Evolutionary conservation across 2,888 invertebrate species (phyloP), one percentile per base, ranked within the genome.

Genomic region (Lydus trimaculatus): DNA sequence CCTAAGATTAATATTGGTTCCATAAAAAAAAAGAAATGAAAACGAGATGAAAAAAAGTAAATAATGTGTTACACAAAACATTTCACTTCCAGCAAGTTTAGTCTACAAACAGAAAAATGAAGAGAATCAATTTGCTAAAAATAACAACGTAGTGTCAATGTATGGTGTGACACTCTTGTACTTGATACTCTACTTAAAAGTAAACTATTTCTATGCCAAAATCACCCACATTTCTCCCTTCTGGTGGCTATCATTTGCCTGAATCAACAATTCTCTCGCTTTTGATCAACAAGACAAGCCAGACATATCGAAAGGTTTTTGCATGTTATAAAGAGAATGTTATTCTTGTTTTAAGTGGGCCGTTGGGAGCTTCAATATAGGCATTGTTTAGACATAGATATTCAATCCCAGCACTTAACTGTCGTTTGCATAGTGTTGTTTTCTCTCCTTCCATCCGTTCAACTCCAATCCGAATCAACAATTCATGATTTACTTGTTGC

Each of bases 401-500:
- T 80, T 78, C 78, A 78, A 77, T 78, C 76, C 76, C 72, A 73
- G 75, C 75, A 77, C 78, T 79, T 78, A 73, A 74, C 77, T 78
- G 78, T 78, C 78, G 79, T 80, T 79, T 80, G 77, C 80, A 79
- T 78, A 78, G 74, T 75, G 73, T 73, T 43, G 43, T 17, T 17
- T 8, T 43, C 43, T 17, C 43, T 43, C 43, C 17, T 17, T 43
- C 72, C 74, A 72, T 72, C 73, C 70, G 66, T 28, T 62, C 66
- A 66, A 70, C 72, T 63, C 43, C 17, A 43, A 75, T 75, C 73
- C 74, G 76, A 76, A 77, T 76, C 76, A 77, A 77, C 79, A 76
- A 76, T 76, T 77, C 76, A 75, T 77, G 77, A 79, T 80, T 79
- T 79, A 78, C 79, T 79, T 80, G 80, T 80, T 80, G 79, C 79